Conservation (phyloP, 2,797 vertebrate species). For the Rhynchonycteris naso region DNA sequence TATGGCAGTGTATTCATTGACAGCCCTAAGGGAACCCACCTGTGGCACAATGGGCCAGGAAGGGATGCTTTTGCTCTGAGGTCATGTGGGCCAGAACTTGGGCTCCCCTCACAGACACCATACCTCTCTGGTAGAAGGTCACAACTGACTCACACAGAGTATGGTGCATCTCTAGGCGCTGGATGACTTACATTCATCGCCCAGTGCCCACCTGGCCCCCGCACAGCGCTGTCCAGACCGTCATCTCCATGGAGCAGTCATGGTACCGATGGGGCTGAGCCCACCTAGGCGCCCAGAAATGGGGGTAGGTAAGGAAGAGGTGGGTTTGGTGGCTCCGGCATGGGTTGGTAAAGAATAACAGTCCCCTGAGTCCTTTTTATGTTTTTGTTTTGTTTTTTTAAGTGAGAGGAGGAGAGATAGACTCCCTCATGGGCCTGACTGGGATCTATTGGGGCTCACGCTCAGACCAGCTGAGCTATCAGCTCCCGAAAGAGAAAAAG, state of each 20-base stretch:
- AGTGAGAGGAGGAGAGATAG: too few relatives aligned
- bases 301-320: not conserved
- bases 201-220: not conserved
- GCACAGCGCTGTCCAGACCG: constrained; percentile 43
- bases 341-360: not conserved
- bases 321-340: too few relatives aligned
- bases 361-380: not conserved
- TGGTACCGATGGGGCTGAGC: not conserved
- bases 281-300: constrained; percentile 53
- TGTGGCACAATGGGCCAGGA: not conserved
- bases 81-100: not conserved
- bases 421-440: too few relatives aligned
- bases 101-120: fast-evolving
- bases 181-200: constrained; percentile 42
- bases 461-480: too few relatives aligned
- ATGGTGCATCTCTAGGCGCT: constrained; percentile 56
- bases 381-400: not conserved
- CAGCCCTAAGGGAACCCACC: not conserved
- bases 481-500: too few relatives aligned
- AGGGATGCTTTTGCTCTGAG: not conserved
- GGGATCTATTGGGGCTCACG: too few relatives aligned
- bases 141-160: constrained; percentile 61
- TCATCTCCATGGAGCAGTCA: constrained; percentile 70
- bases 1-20: not conserved
- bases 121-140: constrained; percentile 64